Percentiles rank a stretch among this genome's conserved stretches.
Conservation (phyloP, 2,113 vertebrate genomes). For the Pleuronectes platessa region DNA sequence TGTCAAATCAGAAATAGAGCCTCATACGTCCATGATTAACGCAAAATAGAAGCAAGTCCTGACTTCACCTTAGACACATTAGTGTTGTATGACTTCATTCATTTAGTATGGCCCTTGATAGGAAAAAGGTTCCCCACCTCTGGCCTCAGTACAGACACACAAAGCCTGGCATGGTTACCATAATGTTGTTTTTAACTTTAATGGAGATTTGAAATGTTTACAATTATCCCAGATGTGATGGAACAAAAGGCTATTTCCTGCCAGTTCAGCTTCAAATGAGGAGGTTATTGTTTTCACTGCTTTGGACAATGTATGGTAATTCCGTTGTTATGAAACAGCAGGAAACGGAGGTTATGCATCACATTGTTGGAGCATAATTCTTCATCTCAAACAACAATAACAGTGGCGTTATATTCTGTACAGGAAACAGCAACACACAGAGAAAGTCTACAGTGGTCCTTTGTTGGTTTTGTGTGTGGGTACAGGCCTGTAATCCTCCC, state of each 20-base stretch:
- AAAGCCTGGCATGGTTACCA: too few relatives aligned
- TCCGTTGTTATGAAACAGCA: not conserved
- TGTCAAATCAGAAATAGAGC: slow-evolving; percentile 32
- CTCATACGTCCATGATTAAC: not conserved
- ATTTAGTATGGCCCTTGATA: not conserved
- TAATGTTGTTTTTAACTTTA: not conserved
- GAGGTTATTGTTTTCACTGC: not conserved
- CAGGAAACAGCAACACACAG: slow-evolving; percentile 15
- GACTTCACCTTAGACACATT: too few relatives aligned
- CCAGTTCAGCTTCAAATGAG: not conserved
- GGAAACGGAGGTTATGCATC: not conserved
- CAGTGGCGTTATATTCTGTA: not conserved
- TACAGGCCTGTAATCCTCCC: slow-evolving; percentile 9
- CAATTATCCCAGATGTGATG: not conserved
- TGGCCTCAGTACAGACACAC: not conserved
- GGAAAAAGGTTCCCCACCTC: too few relatives aligned
- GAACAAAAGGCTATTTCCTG: not conserved
- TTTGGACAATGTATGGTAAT: not conserved
- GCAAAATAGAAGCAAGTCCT: too few relatives aligned
- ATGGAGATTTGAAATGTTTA: not conserved
- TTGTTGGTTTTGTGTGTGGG: slow-evolving; percentile 39
- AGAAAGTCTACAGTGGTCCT: slow-evolving; percentile 13
- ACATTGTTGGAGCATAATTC: not conserved
- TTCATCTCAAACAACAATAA: slow-evolving; percentile 4
- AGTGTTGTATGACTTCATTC: too few relatives aligned